Evolutionary conservation across 1,140 invertebrate species (phyloP).

Genomic region (Heliconius himera): DNA sequence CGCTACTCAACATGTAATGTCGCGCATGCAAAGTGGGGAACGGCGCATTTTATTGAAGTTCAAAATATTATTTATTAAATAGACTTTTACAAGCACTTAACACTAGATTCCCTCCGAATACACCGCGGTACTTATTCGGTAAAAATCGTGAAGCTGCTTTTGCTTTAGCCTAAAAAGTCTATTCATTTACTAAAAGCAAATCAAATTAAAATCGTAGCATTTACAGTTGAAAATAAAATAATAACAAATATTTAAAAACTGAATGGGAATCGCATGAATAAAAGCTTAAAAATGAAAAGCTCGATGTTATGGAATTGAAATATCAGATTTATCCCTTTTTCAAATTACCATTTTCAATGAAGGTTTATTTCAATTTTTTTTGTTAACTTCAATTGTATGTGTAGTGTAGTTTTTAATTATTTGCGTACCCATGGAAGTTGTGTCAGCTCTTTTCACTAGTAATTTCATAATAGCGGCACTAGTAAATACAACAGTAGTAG

Average conservation of each 20-base stretch:
- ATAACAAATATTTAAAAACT: background rate
- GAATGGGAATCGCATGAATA: background rate
- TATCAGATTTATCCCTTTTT: slow-evolving; percentile 2
- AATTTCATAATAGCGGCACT: background rate
- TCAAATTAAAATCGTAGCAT: background rate
- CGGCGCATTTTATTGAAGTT: no score
- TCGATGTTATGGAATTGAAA: background rate
- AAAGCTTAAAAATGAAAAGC: slow-evolving; percentile 6
- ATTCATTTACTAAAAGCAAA: background rate
- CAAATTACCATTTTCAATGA: background rate
- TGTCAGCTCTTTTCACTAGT: background rate
- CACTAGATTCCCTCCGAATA: no score
- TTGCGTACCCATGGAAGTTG: background rate
- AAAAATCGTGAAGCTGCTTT: no score
- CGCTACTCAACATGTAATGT: no score
- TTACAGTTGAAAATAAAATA: background rate
- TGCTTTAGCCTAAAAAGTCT: background rate
- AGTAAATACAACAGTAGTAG: no score
- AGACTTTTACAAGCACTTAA: no score
- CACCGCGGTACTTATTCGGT: no score
- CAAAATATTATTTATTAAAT: no score
- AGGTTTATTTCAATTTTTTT: background rate
- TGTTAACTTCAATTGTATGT: slow-evolving; percentile 3
- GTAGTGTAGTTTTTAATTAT: background rate
- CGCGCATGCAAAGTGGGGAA: no score